Base-by-base conservation (phyloP, 2,888 invertebrate species). In the Meiosimyza decipiens region DNA sequence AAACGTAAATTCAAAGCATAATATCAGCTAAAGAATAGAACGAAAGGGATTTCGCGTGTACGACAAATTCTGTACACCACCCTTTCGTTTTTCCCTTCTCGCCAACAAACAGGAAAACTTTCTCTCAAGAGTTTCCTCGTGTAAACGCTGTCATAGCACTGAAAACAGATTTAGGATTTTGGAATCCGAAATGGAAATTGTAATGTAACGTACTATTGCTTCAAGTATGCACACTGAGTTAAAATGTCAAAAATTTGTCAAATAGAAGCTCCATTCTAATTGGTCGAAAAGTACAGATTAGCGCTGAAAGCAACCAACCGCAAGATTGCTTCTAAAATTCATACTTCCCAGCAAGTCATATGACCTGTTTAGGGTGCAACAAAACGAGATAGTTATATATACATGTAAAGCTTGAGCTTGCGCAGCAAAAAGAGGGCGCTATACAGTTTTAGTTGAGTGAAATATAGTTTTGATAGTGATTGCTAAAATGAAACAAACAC, bases 271-370 rank as follows among this genome's bases (percentile, higher is more conserved):
- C 76, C 80, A 81, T 85, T 86, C 81, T 84, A 87, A 91, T 91
- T 91, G 89, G 91, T 83, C 80, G 83, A 80, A 84, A 33, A 6
- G 11, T 16, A 13, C 57, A 87, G 88, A 88, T 87, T 85, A 88
- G 82, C 85, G 86, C 13, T 87, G 85, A 82, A 78, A 78, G 79
- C 82, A 86, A 84, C 91, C 91, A 91, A 91, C 91, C 87, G 88
- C 82, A 88, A 84, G 82, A 85, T 86, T 81, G 86, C 85, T 89
- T 89, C 88, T 88, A 89, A 88, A 87, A 85, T 86, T 66, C 87
- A 88, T 88, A 88, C 88, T 87, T 88, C 88, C 88, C 88, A 88
- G 88, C 88, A 91, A 91, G 92, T 93, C 93, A 93, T 93, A 93
- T 93, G 93, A 93, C 92, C 92, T n/a, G n/a, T 7, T 47, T 54